Conservation (phyloP, 2,797 vertebrate species). For the Diglossa cyanea region DNA sequence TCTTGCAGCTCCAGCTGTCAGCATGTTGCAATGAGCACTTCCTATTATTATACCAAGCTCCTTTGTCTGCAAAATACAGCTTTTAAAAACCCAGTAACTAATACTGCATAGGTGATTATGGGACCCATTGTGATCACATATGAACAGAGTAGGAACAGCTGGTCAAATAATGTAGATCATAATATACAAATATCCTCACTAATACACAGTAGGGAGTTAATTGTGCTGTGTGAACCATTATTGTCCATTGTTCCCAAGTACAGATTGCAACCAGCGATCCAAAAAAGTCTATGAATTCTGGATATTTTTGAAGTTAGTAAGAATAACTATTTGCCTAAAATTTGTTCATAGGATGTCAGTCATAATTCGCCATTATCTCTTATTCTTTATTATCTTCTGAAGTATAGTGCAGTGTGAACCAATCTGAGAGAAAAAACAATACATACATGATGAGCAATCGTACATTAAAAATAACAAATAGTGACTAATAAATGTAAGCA, state of each 20-base stretch:
- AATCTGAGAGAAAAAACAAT: constrained; percentile 19
- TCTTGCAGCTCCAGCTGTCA: background rate
- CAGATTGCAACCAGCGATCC: background rate
- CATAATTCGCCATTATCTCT: constrained; percentile 29
- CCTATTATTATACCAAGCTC: constrained; percentile 5
- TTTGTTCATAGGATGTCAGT: background rate
- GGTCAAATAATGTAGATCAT: constrained; percentile 50
- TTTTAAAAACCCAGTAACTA: constrained; percentile 15
- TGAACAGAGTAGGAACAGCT: constrained; percentile 29
- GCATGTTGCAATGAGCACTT: background rate
- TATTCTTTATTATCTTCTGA: constrained; percentile 15
- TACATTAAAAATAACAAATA: constrained; percentile 35
- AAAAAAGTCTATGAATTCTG: constrained; percentile 16
- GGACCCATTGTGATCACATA: constrained; percentile 18
- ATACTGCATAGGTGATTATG: constrained; percentile 48
- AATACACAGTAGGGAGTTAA: constrained; percentile 19
- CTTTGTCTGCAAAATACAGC: constrained; percentile 37
- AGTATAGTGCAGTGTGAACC: background rate
- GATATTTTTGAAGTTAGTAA: background rate
- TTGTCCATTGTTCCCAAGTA: constrained; percentile 39
- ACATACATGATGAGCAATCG: constrained; percentile 23
- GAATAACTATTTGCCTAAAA: constrained; percentile 28
- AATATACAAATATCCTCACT: constrained; percentile 35
- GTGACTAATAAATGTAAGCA: constrained; percentile 39
- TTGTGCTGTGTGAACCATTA: constrained; percentile 31